Percentiles rank a stretch among this genome's conserved stretches.
Evolutionary conservation across 2,113 vertebrate genomes (phyloP).

Genomic region (Hippocampus abdominalis): DNA sequence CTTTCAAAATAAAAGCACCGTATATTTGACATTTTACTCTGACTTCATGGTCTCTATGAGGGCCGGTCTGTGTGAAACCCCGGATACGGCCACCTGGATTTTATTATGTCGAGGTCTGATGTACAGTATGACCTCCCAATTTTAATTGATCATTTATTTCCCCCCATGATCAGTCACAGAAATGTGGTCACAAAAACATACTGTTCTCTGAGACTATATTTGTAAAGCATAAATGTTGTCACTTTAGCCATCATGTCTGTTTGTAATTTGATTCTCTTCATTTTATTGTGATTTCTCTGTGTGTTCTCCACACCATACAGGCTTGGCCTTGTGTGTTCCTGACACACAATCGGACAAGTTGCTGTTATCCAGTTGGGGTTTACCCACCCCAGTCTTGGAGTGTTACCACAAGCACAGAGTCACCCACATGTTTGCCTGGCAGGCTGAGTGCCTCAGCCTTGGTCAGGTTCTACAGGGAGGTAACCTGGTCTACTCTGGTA

Average conservation of each 20-base stretch:
- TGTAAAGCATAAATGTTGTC: background rate
- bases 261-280: background rate
- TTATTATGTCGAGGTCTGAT: no score
- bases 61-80: no score
- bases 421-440: slow-evolving; percentile 93
- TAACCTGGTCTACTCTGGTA: slow-evolving; percentile 95
- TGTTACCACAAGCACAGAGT: slow-evolving; percentile 85
- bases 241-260: background rate
- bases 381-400: slow-evolving; percentile 83
- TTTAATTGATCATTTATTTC: no score
- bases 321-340: slow-evolving; percentile 71
- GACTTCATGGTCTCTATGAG: no score
- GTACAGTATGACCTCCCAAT: no score
- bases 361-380: slow-evolving; percentile 88
- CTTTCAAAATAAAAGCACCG: no score
- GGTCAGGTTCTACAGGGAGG: slow-evolving; percentile 86
- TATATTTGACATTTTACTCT: no score
- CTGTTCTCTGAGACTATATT: no score
- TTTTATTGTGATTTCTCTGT: background rate
- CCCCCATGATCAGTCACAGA: no score
- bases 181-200: no score
- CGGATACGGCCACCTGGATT: no score
- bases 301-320: slow-evolving; percentile 48
- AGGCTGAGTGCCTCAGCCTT: slow-evolving; percentile 90
- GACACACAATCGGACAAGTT: slow-evolving; percentile 79